Base-by-base conservation (phyloP, 2,113 vertebrate genomes). In the Phoxinus phoxinus region DNA sequence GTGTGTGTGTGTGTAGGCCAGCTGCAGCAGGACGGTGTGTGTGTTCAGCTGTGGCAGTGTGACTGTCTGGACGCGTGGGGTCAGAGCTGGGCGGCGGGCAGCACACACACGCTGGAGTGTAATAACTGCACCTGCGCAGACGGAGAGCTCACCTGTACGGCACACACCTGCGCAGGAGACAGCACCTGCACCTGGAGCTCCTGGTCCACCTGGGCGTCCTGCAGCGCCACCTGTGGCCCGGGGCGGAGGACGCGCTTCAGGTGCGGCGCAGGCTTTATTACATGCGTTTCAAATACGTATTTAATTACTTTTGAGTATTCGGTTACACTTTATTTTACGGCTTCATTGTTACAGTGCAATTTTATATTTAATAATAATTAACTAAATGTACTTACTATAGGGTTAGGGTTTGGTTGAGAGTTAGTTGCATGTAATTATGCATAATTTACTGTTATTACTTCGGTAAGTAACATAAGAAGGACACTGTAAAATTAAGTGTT, bases 171-270 rank as follows among this genome's bases (percentile, higher is more conserved):
- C 83, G 86, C 53, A 82, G 87, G 59, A 0, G 87, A 92, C 1
- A 19, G 75, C 6, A 1, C 63, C 76, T 98, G 97, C 13, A 25
- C 44, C 0, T 98, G 97, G 97, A 97, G 97, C 86, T 93, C 85
- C 69, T 98, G 97, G 97, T 97, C 96, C n/a, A 91, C 90, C 41
- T 98, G 97, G 97, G 94, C 95, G 0, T 83, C 87, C 5, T 97
- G 97, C 91, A 97, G 97, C 17, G 82, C 86, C 53, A 95, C 95
- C 9, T 98, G 97, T 72, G 96, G 94, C 15, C 88, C 35, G 0
- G 93, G 94, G 58, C 93, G 88, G 67, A 95, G 93, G 87, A 95
- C 93, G 12, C 96, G 96, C 53, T 96, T 97, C 93, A 94, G 96
- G 96, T 96, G 58, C 35, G 51, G 5, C 35, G 32, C 32, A 32